A percentile compares a stretch with the other conserved stretches of the same genome.
phyloP scores from a whole-genome alignment of 30 jellyfish, hydroid and myxozoan species.

The Aurelia sp. region DNA sequence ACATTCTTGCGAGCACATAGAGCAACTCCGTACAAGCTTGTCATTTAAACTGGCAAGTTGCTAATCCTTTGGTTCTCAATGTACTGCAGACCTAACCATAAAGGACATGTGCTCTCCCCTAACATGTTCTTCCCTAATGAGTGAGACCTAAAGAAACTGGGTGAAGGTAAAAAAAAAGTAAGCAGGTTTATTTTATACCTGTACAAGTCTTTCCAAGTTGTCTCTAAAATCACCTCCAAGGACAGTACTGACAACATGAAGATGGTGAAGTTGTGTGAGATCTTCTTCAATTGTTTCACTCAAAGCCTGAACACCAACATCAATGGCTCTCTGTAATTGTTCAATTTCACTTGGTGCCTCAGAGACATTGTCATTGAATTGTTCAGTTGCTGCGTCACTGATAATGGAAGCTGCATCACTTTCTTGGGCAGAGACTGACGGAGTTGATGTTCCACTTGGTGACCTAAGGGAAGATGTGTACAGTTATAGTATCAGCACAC shows the following conservation, averaged over 20 bases:
- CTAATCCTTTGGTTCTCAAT: too few relatives aligned
- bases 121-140: too few relatives aligned
- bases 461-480: constrained; percentile 1
- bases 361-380: constrained; percentile 14
- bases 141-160: too few relatives aligned
- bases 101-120: too few relatives aligned
- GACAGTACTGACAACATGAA: constrained; percentile 84
- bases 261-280: constrained; percentile 75
- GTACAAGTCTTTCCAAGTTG: constrained; percentile 80
- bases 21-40: too few relatives aligned
- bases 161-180: not conserved
- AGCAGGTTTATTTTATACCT: constrained; percentile 20
- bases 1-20: too few relatives aligned
- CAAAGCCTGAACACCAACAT: constrained; percentile 85
- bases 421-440: constrained; percentile 34
- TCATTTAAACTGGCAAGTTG: too few relatives aligned
- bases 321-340: constrained; percentile 67
- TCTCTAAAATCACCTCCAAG: constrained; percentile 74
- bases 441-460: constrained; percentile 69
- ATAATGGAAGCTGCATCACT: constrained; percentile 51
- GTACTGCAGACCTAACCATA: too few relatives aligned
- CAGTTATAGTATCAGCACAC: not conserved
- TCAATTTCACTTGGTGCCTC: constrained; percentile 76
- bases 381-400: constrained; percentile 40
- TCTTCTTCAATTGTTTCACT: constrained; percentile 85